Conservation (phyloP, 2,888 invertebrate genomes). For the Thysanoteuthis rhombus region DNA sequence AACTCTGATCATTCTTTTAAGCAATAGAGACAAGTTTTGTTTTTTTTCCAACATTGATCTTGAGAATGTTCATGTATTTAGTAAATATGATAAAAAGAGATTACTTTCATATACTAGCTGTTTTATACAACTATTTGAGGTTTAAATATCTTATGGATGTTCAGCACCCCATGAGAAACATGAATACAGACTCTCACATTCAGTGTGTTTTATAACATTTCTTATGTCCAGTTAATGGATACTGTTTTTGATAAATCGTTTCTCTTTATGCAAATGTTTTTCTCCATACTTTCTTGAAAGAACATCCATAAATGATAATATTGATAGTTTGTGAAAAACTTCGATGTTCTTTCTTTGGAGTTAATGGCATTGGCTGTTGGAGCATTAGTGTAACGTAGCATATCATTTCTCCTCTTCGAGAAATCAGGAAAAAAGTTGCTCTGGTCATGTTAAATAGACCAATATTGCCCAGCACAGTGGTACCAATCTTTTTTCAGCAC, state of each 20-base stretch:
- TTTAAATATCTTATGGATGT: neutral
- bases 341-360: too few species aligned
- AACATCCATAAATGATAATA: neutral
- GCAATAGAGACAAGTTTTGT: neutral
- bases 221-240: neutral
- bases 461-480: neutral
- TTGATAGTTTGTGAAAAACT: neutral
- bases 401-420: neutral
- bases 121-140: neutral
- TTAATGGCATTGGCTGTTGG: too few species aligned
- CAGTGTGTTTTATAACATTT: neutral
- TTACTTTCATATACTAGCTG: neutral
- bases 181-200: neutral
- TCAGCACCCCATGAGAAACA: neutral
- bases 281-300: neutral
- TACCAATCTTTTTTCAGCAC: too few species aligned
- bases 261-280: neutral
- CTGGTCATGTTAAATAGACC: neutral
- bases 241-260: neutral
- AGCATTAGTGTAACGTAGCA: neutral
- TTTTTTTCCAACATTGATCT: neutral
- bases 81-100: neutral
- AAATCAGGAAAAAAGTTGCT: neutral
- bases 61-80: neutral
- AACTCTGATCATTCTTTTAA: neutral